A percentile compares a stretch with the other conserved stretches of the same genome.
Evolutionary conservation across 2,888 invertebrate species (phyloP).

Genomic region (Gasteruption jaculator): DNA sequence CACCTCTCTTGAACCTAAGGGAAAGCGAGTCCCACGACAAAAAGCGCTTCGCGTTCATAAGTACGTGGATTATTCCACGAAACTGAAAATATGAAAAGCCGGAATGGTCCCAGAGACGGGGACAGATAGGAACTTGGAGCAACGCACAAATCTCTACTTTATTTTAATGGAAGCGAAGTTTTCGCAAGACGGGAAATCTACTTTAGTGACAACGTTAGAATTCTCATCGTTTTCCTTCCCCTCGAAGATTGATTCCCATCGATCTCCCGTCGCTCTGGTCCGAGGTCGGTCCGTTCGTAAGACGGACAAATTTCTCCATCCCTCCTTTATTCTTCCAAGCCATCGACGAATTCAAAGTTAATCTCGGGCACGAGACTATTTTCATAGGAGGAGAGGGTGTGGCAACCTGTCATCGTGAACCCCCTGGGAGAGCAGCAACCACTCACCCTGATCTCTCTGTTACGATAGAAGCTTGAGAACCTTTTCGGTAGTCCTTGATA

Average conservation of each 20-base stretch:
- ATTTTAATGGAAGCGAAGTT: too few species aligned
- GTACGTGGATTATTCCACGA: too few species aligned
- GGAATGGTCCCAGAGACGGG: too few species aligned
- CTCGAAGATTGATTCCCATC: slow-evolving; percentile 28
- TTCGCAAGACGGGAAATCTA: too few species aligned
- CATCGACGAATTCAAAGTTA: slow-evolving; percentile 35
- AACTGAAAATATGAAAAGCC: too few species aligned
- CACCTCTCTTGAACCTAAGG: too few species aligned
- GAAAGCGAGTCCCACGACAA: too few species aligned
- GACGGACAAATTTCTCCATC: slow-evolving; percentile 35
- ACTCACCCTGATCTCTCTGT: slow-evolving; percentile 42
- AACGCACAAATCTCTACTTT: too few species aligned
- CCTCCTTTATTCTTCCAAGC: slow-evolving; percentile 20
- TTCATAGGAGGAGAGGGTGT: slow-evolving; percentile 17
- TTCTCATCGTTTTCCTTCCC: too few species aligned
- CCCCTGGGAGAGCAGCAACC: slow-evolving; percentile 35
- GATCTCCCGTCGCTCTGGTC: slow-evolving; percentile 32
- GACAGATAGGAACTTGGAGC: too few species aligned
- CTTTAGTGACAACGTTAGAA: too few species aligned
- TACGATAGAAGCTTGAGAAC: slow-evolving; percentile 41
- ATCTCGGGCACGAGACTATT: slow-evolving; percentile 37
- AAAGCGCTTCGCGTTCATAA: too few species aligned
- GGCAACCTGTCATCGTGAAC: slow-evolving; percentile 44
- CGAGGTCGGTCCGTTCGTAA: slow-evolving; percentile 25
- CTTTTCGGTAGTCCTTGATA: slow-evolving; percentile 39